A percentile compares a stretch with the other conserved stretches of the same genome.
Conservation (phyloP, 2,888 invertebrate species). For the Caenorhabditis wallacei region DNA sequence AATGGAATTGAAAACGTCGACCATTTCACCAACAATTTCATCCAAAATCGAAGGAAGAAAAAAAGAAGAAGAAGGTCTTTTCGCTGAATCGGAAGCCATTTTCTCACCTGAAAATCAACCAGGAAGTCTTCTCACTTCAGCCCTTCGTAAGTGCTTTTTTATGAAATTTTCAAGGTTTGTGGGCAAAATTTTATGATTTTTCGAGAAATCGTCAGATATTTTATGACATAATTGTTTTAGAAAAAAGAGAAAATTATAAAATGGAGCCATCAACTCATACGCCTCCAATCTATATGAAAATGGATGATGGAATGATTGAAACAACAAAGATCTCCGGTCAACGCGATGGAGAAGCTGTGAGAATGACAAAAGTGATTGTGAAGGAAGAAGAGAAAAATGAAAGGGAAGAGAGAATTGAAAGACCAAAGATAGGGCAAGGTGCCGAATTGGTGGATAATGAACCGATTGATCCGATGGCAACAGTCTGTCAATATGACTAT, state of each 20-base stretch:
- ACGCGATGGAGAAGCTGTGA: slow-evolving; percentile 49
- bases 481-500: slow-evolving; percentile 70
- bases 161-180: not conserved
- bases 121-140: slow-evolving; percentile 34
- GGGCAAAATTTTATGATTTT: not conserved
- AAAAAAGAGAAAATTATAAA: slow-evolving; percentile 38
- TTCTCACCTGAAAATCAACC: slow-evolving; percentile 22
- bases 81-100: slow-evolving; percentile 56
- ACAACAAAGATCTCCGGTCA: slow-evolving; percentile 19
- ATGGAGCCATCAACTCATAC: not conserved
- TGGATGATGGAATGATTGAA: slow-evolving; percentile 13
- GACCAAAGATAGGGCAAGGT: not conserved
- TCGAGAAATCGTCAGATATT: not conserved
- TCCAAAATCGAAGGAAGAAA: not conserved
- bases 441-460: slow-evolving; percentile 31
- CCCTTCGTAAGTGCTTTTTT: slow-evolving; percentile 40
- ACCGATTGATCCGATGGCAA: slow-evolving; percentile 71
- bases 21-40: not conserved
- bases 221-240: slow-evolving; percentile 4
- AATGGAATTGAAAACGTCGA: slow-evolving; percentile 40
- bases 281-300: slow-evolving; percentile 55
- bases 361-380: slow-evolving; percentile 44
- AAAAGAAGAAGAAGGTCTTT: slow-evolving; percentile 1
- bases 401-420: not conserved
- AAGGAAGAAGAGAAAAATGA: slow-evolving; percentile 9